These are phyloP conservation scores for Protosalanx chinensis DNA, from an alignment of 2,797 vertebrate species.

Conservation along the genomic window DNA sequence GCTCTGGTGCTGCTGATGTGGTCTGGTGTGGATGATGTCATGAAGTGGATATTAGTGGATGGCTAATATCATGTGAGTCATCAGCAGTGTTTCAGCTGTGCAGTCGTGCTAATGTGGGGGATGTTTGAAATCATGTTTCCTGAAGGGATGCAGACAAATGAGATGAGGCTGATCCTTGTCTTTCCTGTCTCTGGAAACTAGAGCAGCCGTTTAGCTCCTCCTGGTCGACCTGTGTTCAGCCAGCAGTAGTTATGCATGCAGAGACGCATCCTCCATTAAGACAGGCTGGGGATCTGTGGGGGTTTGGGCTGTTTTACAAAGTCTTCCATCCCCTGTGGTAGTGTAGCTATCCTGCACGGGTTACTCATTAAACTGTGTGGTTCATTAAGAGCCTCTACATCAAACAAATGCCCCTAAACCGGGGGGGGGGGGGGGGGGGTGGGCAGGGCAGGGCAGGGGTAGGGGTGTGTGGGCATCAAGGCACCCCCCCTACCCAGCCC, in stretches of 20 bases:
- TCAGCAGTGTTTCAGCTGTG: slow-evolving; percentile 24
- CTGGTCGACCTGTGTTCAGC: slow-evolving; percentile 32
- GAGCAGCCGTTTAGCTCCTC: slow-evolving; percentile 21
- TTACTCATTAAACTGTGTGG: slow-evolving; percentile 56
- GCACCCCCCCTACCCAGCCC: not conserved
- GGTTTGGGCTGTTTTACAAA: slow-evolving; percentile 52
- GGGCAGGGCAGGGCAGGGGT: too few species aligned
- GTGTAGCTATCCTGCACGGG: slow-evolving; percentile 42
- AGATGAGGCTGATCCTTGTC: slow-evolving; percentile 42
- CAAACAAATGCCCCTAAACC: slow-evolving; percentile 54
- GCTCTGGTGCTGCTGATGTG: too few species aligned
- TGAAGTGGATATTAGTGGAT: too few species aligned
- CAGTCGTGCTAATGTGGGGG: slow-evolving; percentile 16
- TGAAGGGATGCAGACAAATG: slow-evolving; percentile 24
- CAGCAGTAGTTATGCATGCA: slow-evolving; percentile 48
- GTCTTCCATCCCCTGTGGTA: slow-evolving; percentile 36
- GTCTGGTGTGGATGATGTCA: too few species aligned
- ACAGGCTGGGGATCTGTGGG: slow-evolving; percentile 5
- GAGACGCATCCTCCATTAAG: slow-evolving; percentile 40
- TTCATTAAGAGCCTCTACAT: slow-evolving; percentile 55
- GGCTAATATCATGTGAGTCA: slow-evolving; percentile 5
- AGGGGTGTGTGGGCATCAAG: too few species aligned
- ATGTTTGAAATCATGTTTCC: too few species aligned
- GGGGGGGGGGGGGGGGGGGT: too few species aligned
- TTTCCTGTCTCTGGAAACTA: slow-evolving; percentile 42